phyloP scores from a whole-genome alignment of 2,888 invertebrate genomes.

The Trachelus iudaicus region DNA sequence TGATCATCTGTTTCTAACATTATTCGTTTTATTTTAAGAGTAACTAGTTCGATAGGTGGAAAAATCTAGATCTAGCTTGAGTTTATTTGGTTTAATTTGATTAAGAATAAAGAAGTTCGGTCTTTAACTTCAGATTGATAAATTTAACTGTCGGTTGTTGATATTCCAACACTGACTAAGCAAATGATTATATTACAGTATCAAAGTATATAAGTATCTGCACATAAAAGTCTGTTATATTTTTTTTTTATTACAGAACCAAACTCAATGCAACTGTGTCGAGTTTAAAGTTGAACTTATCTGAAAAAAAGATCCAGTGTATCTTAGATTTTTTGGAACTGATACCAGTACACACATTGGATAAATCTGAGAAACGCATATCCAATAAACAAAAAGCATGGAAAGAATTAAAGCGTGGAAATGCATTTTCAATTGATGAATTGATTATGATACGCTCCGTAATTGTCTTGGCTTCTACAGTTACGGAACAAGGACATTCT shows the following conservation, averaged over 20 bases:
- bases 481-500: slow-evolving; percentile 37
- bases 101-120: not conserved
- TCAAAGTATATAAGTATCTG: not conserved
- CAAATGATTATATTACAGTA: not conserved
- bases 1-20: too few relatives aligned
- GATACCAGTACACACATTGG: slow-evolving; percentile 62
- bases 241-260: slow-evolving; percentile 69
- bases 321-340: slow-evolving; percentile 74
- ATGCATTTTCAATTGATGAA: slow-evolving; percentile 29
- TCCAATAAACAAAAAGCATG: slow-evolving; percentile 7
- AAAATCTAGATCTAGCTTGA: not conserved
- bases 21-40: too few relatives aligned
- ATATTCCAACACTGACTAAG: not conserved
- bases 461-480: slow-evolving; percentile 49
- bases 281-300: slow-evolving; percentile 79
- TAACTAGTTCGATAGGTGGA: too few relatives aligned
- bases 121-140: not conserved
- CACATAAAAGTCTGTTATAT: not conserved
- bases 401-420: not conserved
- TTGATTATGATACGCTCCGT: slow-evolving; percentile 42
- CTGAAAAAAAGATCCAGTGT: slow-evolving; percentile 76
- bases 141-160: not conserved
- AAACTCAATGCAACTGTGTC: slow-evolving; percentile 81
- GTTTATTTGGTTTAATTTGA: not conserved
- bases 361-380: slow-evolving; percentile 20